Percentiles rank a stretch among this genome's conserved stretches.
phyloP scores from a whole-genome alignment of 2,888 invertebrate genomes.

The Apodemia zela region DNA sequence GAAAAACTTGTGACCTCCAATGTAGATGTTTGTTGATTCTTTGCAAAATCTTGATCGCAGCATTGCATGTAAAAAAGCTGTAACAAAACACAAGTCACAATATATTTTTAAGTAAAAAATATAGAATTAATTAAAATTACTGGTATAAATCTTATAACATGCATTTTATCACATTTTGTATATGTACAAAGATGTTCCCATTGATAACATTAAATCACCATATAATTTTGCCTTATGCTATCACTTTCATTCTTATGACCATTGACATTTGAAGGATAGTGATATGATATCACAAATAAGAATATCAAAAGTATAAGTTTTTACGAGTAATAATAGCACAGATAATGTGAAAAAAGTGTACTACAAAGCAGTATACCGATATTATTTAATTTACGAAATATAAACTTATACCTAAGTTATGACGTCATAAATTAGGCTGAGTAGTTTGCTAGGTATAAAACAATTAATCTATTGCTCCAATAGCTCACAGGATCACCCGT shows the following conservation, averaged over 20 bases:
- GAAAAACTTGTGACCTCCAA: constrained; percentile 66
- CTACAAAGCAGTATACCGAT: too few species aligned
- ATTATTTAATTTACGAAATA: too few species aligned
- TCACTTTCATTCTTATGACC: background rate
- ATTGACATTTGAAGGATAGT: too few species aligned
- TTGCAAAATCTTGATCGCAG: constrained; percentile 51
- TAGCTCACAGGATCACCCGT: too few species aligned
- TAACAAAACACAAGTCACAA: constrained; percentile 21
- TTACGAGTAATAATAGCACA: too few species aligned
- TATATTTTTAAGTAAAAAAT: background rate
- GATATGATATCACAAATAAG: too few species aligned
- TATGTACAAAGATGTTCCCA: background rate
- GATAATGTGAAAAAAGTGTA: too few species aligned
- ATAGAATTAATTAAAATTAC: background rate
- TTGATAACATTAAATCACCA: background rate
- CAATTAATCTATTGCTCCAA: too few species aligned
- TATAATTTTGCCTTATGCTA: background rate
- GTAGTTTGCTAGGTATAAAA: too few species aligned
- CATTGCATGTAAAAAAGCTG: constrained; percentile 54
- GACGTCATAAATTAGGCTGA: too few species aligned
- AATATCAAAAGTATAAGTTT: too few species aligned
- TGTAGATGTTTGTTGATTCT: constrained; percentile 58
- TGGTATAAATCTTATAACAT: background rate
- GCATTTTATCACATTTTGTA: background rate
- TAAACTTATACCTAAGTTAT: too few species aligned